Conservation (phyloP, 2,113 vertebrate species). For the Meriones unguiculatus region DNA sequence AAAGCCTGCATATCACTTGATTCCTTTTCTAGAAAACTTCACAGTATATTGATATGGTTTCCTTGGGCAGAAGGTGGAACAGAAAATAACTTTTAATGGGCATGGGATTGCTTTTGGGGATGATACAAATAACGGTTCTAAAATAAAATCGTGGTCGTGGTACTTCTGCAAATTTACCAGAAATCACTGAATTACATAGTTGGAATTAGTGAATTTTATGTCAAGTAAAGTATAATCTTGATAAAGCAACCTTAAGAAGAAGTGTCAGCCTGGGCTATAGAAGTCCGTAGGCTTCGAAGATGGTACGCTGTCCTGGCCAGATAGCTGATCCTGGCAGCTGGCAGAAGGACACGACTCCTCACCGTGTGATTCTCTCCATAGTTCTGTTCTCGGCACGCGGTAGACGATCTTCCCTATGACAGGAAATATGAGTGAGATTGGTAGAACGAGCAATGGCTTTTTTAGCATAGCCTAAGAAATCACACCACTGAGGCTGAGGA, state of each 20-base stretch:
- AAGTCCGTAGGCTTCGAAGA: conserved; percentile 7
- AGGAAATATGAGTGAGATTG: not conserved
- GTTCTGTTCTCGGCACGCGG: not conserved
- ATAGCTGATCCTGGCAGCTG: not conserved
- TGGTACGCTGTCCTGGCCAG: not conserved
- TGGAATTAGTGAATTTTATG: conserved; percentile 22
- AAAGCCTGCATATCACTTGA: not conserved
- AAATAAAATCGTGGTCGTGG: conserved; percentile 35
- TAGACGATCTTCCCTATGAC: no score
- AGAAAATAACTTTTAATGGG: conserved; percentile 37
- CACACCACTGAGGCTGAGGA: not conserved
- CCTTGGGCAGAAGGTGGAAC: not conserved
- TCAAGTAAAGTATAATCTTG: conserved; percentile 37
- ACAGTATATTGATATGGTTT: not conserved
- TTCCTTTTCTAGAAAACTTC: conserved; percentile 12
- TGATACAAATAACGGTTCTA: conserved; percentile 8
- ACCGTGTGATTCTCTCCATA: not conserved
- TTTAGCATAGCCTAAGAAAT: not conserved
- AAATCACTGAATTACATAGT: conserved; percentile 20
- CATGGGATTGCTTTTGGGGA: not conserved
- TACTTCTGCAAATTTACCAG: conserved; percentile 57
- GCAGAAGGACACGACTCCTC: not conserved
- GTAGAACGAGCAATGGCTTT: not conserved
- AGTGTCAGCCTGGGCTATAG: not conserved
- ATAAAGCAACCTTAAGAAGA: conserved; percentile 37